These are phyloP conservation scores for Ictalurus punctatus DNA, from an alignment of 2,113 vertebrate species.

Conservation along the genomic window DNA sequence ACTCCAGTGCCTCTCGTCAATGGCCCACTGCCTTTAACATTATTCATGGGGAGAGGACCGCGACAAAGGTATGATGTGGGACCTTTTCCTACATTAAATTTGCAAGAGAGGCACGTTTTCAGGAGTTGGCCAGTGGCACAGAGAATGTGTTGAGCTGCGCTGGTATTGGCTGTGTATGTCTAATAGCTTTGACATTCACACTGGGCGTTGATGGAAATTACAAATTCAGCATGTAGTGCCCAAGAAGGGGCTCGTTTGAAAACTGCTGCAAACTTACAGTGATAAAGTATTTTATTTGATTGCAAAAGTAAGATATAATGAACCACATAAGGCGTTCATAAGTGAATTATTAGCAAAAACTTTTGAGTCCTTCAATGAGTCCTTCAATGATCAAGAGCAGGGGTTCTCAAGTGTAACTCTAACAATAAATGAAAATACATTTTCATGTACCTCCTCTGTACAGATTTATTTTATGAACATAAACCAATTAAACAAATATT, in stretches of 20 bases:
- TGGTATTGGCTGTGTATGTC: constrained; percentile 35
- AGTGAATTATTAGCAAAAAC: neutral
- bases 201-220: constrained; percentile 32
- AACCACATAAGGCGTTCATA: neutral
- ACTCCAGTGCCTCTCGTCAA: constrained; percentile 60
- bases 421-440: too few relatives aligned
- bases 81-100: constrained; percentile 43
- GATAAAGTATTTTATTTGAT: constrained; percentile 7
- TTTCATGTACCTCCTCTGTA: neutral
- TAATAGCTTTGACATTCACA: constrained; percentile 47
- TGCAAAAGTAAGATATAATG: neutral
- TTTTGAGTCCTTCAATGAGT: neutral
- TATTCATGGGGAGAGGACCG: constrained; percentile 62
- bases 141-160: neutral
- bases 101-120: constrained; percentile 27
- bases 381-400: neutral
- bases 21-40: constrained; percentile 56
- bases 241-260: neutral
- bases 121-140: neutral
- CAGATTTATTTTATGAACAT: neutral
- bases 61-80: constrained; percentile 52
- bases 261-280: neutral
- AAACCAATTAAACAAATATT: neutral
- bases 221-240: constrained; percentile 18
- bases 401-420: neutral